Evolutionary conservation across 2,113 vertebrate genomes (phyloP).

Genomic region (Charadrius vociferus): DNA sequence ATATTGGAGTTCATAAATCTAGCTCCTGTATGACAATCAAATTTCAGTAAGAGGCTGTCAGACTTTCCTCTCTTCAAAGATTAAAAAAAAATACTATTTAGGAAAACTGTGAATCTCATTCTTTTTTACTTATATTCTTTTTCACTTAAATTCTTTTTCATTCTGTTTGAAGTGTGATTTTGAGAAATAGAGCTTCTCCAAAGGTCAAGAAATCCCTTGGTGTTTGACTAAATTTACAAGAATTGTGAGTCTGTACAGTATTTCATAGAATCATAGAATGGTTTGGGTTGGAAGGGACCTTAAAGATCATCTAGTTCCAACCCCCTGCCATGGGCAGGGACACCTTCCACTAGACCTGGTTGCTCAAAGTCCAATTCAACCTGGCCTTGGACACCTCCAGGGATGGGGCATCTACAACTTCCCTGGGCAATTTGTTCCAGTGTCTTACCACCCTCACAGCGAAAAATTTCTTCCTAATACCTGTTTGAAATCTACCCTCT

Average conservation of each 20-base stretch:
- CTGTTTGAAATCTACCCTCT: too few species aligned
- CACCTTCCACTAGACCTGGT: too few species aligned
- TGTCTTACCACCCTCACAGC: too few species aligned
- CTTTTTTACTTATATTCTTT: background rate
- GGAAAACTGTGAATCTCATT: background rate
- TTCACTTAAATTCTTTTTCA: background rate
- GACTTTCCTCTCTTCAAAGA: background rate
- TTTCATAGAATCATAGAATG: background rate
- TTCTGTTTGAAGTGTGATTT: background rate
- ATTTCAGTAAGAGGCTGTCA: background rate
- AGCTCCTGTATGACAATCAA: background rate
- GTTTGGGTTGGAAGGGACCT: too few species aligned
- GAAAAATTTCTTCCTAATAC: too few species aligned
- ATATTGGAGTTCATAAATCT: background rate
- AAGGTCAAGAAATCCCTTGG: background rate
- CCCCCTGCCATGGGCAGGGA: too few species aligned
- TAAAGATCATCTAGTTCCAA: too few species aligned
- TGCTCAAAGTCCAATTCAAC: too few species aligned
- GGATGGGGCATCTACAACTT: too few species aligned
- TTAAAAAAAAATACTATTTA: background rate
- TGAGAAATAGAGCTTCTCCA: background rate
- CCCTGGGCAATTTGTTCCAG: too few species aligned
- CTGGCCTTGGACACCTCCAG: too few species aligned
- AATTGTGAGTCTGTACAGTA: background rate
- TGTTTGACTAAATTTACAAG: background rate